Evolutionary conservation across 2,797 vertebrate species (phyloP).

Genomic region (Tragopan temminckii): DNA sequence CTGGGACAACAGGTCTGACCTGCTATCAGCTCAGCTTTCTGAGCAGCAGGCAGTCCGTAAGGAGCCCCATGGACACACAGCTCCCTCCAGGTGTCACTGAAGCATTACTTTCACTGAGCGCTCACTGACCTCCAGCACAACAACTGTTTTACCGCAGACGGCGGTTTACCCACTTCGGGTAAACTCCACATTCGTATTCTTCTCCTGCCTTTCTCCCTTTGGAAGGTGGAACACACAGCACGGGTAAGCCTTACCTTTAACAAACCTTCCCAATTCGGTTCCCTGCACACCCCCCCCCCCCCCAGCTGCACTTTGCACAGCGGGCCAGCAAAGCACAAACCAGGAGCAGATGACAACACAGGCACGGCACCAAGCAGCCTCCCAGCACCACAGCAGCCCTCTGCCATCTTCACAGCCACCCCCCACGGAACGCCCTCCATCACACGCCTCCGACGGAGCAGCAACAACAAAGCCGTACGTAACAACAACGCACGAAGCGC

Average conservation of each 20-base stretch:
- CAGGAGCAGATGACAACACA: neutral
- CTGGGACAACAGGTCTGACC: neutral
- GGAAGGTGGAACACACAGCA: accelerated
- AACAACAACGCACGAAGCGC: accelerated
- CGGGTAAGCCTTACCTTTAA: accelerated
- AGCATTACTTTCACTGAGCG: neutral
- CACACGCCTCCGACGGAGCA: neutral
- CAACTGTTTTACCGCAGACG: accelerated
- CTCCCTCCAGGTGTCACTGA: neutral
- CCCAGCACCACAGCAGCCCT: accelerated
- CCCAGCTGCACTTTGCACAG: accelerated
- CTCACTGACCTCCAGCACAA: neutral
- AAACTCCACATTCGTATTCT: neutral
- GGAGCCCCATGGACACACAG: neutral
- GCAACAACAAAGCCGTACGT: accelerated
- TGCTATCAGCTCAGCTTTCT: neutral
- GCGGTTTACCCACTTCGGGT: accelerated
- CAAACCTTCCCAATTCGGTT: neutral
- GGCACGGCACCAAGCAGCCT: neutral
- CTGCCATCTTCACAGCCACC: neutral
- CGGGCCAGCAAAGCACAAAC: neutral
- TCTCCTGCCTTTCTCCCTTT: neutral
- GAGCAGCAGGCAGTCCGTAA: neutral
- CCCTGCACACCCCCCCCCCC: no score
- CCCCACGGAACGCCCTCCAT: no score